Evolutionary conservation across 2,797 vertebrate species (phyloP), one percentile per base, ranked within the genome.

Genomic region (Anas bernieri): DNA sequence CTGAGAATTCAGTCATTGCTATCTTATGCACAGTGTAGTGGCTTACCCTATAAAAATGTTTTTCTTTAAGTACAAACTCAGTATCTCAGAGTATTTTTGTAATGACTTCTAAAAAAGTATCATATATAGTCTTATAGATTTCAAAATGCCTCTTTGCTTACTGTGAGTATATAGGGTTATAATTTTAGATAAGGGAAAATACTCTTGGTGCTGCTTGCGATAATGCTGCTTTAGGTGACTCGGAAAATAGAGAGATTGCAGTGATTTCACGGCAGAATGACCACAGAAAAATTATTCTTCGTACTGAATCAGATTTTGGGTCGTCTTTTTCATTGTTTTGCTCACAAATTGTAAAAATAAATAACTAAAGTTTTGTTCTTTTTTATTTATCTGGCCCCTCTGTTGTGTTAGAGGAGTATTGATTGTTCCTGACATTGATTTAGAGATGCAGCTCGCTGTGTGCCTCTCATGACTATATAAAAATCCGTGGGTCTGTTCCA

Each of bases 131-230:
- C 26, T 50, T 78, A 55, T 6, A 66, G 41, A 46, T 84, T 84
- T 83, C 79, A 50, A 79, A 93, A 67, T 2, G 21, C 37, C 76
- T 33, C 56, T 73, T 76, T 21, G 33, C 68, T 96, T 90, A 68
- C 59, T 84, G 39, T 79, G 74, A 78, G 12, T 88, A n/a, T 78
- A 61, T 74, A 77, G 73, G 46, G 33, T 58, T 92, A 59, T 94
- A 93, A 83, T 79, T 95, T 95, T 79, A 86, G 92, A 86, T 83
- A 91, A 90, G 68, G 58, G 67, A 84, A 79, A 93, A 79, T 91
- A 93, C 59, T 90, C 79, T 66, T 91, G 92, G 64, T 39, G 14
- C 10, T 80, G 79, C 33, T 88, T 73, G 33, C 1, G 5, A 50
- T 86, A 90, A 55, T 76, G 12, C 59, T 88, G 56, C n/a, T 89